Base-by-base conservation (phyloP, 2,888 invertebrate genomes). In the Agrochola lota region DNA sequence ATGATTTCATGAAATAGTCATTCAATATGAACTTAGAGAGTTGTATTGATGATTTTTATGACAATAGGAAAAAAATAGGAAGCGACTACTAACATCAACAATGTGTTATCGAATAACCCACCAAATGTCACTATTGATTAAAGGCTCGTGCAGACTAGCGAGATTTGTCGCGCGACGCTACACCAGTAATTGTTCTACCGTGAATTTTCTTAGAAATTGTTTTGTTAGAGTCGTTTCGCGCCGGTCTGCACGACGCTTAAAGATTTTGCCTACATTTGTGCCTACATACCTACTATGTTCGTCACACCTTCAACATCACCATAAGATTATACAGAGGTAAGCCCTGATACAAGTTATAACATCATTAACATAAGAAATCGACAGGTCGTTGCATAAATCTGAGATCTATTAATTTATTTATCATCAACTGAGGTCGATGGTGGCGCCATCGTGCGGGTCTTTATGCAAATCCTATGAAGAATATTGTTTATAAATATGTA, bases 401-500 rank as follows among this genome's bases (percentile, higher is more conserved):
- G 6, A 62, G 35, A 83, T 59, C 35, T 78, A 78, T 78, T 82
- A 74, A 83, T 84, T 59, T 72, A 86, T 72, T 83, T 69, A 63
- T 72, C 26, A 63, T 62, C 55, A 63, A 7, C 66, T 30, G 23
- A 35, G 52, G 57, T 60, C 71, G 35, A n/a, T 11, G 23, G 30
- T 55, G 78, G 74, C 83, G 74, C 62, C 79, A 60, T 46, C 66
- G n/a, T 43, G n/a, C 64, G 52, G 49, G 6, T n/a, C 11, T 78
- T 63, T 72, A 85, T 74, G 72, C 26, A 57, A 85, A 85, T 77
- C 70, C 43, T 23, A 43, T 83, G 46, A 83, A 46, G 30, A 73
- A 83, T 85, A 85, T 64, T 64, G 35, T 63, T 59, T 52, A 83
- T 85, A 71, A 84, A 81, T 85, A 83, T 77, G 68, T 78, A 79